Evolutionary conservation across 2,797 vertebrate genomes (phyloP).

Genomic region (Lutjanus argentimaculatus): DNA sequence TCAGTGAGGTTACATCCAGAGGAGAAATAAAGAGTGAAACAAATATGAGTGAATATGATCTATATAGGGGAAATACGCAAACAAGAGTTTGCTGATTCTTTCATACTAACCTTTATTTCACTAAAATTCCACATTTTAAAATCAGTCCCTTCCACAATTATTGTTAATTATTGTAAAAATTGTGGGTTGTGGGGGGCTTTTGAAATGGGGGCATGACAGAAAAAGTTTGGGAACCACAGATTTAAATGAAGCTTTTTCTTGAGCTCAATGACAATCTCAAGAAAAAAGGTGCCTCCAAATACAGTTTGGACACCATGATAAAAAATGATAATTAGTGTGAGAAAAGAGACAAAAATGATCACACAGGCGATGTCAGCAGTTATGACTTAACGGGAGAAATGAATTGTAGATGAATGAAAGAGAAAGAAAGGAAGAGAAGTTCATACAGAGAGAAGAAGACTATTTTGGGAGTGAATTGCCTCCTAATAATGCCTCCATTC

Average conservation of each 20-base stretch:
- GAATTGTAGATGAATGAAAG: constrained; percentile 23
- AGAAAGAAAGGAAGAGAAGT: constrained; percentile 5
- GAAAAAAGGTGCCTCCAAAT: background rate
- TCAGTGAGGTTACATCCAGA: background rate
- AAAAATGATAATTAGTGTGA: background rate
- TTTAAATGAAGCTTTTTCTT: too few relatives aligned
- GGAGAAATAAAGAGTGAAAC: too few relatives aligned
- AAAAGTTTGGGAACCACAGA: too few relatives aligned
- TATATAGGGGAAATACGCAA: too few relatives aligned
- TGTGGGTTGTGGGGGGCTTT: too few relatives aligned
- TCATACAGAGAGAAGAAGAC: constrained; percentile 12
- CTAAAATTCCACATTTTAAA: too few relatives aligned
- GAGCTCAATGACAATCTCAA: background rate
- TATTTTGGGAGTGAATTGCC: constrained; percentile 59
- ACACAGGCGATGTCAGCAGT: constrained; percentile 19
- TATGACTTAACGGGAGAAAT: constrained; percentile 30
- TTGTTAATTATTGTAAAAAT: too few relatives aligned
- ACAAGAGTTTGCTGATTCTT: too few relatives aligned
- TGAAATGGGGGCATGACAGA: too few relatives aligned
- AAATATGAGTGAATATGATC: too few relatives aligned
- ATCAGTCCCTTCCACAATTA: too few relatives aligned
- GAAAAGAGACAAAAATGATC: constrained; percentile 10
- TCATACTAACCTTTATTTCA: too few relatives aligned
- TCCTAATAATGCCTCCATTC: constrained; percentile 65
- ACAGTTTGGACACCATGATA: constrained; percentile 5